Percentiles rank a stretch among this genome's conserved stretches.
Conservation (phyloP, 2,113 vertebrate species). For the Carassius gibelio region DNA sequence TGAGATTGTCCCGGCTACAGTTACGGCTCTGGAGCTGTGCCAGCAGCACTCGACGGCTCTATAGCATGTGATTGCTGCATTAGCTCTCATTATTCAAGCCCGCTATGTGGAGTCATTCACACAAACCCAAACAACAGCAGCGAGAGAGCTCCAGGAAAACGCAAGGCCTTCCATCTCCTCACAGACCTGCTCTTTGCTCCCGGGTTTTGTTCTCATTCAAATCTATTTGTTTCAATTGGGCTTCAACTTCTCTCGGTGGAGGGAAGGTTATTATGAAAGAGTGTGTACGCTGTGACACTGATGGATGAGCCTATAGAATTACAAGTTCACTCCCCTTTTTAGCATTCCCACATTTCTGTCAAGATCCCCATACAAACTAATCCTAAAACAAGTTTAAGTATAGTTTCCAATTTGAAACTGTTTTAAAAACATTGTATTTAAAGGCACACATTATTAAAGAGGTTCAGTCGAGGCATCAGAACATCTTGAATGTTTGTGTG, state of each 20-base stretch:
- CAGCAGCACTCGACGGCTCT: constrained; percentile 37
- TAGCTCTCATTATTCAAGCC: constrained; percentile 58
- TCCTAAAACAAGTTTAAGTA: not conserved
- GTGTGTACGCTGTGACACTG: constrained; percentile 65
- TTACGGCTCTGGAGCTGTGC: not conserved
- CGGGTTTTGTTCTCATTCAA: constrained; percentile 66
- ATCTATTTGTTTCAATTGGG: constrained; percentile 68
- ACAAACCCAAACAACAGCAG: constrained; percentile 38
- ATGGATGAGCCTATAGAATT: constrained; percentile 72
- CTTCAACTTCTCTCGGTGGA: constrained; percentile 57
- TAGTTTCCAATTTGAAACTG: not conserved
- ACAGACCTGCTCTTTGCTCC: constrained; percentile 53
- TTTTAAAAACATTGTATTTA: not conserved
- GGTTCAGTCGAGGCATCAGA: not conserved
- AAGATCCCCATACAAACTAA: not conserved
- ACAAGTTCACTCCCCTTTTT: constrained; percentile 47
- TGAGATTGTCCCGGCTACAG: not conserved
- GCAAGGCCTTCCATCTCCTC: constrained; percentile 62
- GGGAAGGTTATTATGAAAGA: constrained; percentile 20
- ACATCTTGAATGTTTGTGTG: not conserved
- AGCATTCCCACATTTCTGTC: constrained; percentile 65
- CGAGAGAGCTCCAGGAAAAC: constrained; percentile 51
- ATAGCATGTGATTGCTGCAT: constrained; percentile 57
- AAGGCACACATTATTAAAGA: not conserved
- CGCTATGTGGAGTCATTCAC: constrained; percentile 55